Conservation (phyloP, 1,140 invertebrate genomes). For the Physella acuta region DNA sequence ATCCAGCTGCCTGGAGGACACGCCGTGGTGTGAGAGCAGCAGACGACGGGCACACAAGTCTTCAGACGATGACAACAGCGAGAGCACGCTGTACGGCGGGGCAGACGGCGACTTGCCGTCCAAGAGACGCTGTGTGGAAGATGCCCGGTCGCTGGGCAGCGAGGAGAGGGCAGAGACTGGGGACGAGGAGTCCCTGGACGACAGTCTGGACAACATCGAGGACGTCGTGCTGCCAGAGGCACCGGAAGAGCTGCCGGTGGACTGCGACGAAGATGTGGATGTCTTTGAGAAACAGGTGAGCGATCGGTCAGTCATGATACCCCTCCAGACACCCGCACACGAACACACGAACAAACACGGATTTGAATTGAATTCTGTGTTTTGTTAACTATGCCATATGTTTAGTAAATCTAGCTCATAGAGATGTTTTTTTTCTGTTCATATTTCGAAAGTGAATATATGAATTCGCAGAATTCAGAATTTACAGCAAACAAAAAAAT, state of each 20-base stretch:
- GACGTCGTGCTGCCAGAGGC: neutral
- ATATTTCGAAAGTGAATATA: too few relatives aligned
- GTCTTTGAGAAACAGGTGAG: slow-evolving; percentile 19
- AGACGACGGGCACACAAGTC: neutral
- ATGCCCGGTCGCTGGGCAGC: neutral
- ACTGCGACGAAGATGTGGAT: slow-evolving; percentile 24
- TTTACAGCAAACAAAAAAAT: too few relatives aligned
- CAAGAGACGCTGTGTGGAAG: neutral
- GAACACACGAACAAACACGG: slow-evolving; percentile 25
- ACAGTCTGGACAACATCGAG: slow-evolving; percentile 1
- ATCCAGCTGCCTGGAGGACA: neutral
- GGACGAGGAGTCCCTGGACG: neutral
- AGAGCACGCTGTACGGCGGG: neutral
- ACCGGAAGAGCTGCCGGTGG: slow-evolving; percentile 16
- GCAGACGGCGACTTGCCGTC: slow-evolving; percentile 7
- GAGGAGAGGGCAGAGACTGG: neutral
- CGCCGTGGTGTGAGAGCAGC: neutral
- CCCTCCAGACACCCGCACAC: slow-evolving; percentile 12
- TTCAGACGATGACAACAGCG: neutral
- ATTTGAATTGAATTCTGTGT: too few relatives aligned
- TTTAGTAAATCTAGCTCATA: too few relatives aligned
- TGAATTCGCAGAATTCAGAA: too few relatives aligned
- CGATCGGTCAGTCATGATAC: neutral
- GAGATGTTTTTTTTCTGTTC: too few relatives aligned
- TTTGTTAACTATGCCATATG: too few relatives aligned